Conservation (phyloP, 2,888 invertebrate species). For the Limnephilus marmoratus region DNA sequence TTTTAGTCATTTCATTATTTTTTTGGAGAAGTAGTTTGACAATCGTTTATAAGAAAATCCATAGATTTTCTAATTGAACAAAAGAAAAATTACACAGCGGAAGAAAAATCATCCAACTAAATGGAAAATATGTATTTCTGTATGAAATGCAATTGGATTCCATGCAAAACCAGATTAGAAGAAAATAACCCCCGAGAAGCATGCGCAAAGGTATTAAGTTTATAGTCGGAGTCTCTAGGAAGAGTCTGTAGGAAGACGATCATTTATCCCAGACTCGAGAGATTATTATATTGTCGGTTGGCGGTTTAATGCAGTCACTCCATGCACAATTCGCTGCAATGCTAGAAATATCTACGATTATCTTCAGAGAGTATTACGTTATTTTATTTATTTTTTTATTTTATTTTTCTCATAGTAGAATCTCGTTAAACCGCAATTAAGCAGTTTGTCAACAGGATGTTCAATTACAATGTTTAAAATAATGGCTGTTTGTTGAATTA, state of each 20-base stretch:
- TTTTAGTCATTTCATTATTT: no score
- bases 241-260: neutral
- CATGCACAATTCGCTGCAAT: neutral
- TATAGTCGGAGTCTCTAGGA: neutral
- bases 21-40: neutral
- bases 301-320: neutral
- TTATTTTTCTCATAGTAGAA: no score
- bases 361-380: neutral
- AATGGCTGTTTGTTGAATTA: no score
- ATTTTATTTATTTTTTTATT: no score
- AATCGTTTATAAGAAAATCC: no score
- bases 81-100: neutral
- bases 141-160: no score
- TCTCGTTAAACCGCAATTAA: no score
- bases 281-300: neutral
- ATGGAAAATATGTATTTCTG: no score
- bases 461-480: no score
- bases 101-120: neutral
- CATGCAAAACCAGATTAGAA: neutral
- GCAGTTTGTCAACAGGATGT: no score
- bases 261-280: neutral
- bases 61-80: neutral
- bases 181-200: neutral
- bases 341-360: neutral
- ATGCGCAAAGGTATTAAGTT: neutral